Evolutionary conservation across 2,797 vertebrate species (phyloP), one percentile per base, ranked within the genome.

Genomic region (Chelmon rostratus): DNA sequence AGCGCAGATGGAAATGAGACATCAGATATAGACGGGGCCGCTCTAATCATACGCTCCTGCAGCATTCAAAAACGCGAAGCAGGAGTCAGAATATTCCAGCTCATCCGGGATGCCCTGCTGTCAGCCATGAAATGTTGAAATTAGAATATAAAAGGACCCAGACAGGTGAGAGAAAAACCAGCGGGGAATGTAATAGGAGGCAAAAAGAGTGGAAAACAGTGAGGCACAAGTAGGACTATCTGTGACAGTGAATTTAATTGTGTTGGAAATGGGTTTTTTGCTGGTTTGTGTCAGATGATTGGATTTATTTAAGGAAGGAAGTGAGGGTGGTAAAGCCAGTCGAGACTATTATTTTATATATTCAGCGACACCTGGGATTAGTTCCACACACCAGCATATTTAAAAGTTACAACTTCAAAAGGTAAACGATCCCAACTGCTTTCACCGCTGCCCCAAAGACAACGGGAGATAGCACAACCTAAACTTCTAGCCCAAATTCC

Each of bases 1-100:
- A 23, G 21, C 35, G 6, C 4, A 23, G 40, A 38, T 76, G 52
- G 28, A 71, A 71, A 66, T 53, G 9, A 78, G 52, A 82, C 61
- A 61, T 65, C 46, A 49, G 49, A 76, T 40, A 47, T 1, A 44
- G 57, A 37, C 15, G 23, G 66, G 33, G 31, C 63, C 21, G 47
- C 65, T 72, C n/a, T 59, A 59, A 73, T 81, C 58, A 59, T 10
- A n/a, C 52, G 25, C 40, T 69, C 54, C 31, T 23, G 52, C 23
- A 37, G 65, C 8, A 3, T 15, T 71, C n/a, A 23, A 66, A 69
- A 76, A 50, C 42, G 53, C 1, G 38, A 65, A 13, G 25, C 52
- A 56, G 23, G 33, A 28, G 47, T 59, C 8, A 31, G 25, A 57
- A n/a, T 21, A 50, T 54, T 72, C 16, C 23, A 4, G 19, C 25